Base-by-base conservation (phyloP, 2,888 invertebrate genomes). In the Sarcophaga carnaria region DNA sequence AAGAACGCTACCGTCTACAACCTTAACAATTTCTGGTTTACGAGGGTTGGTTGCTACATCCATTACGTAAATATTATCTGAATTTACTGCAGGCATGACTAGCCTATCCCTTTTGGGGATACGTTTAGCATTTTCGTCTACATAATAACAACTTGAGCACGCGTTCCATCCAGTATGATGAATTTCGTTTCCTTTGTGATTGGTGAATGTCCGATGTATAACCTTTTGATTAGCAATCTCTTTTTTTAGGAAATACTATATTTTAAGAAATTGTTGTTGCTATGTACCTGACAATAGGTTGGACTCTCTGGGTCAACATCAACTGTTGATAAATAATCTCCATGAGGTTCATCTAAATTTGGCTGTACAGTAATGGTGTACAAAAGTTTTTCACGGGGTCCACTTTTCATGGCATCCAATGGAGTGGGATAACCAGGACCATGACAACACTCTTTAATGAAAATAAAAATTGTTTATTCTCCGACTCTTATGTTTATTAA, bases 121-220 rank as follows among this genome's bases (percentile, higher is more conserved):
- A 0, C 82, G 86, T 22, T 90, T 93, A 75, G 94, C 93, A 86
- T 93, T 91, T 60, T 91, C 89, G 63, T 93, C 91, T 12, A 92
- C 89, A 27, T 90, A 87, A 92, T 97, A 95, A 92, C 99, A 99
- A 93, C 98, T 98, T 89, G 98, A 98, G 93, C 99, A 99, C 0
- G 98, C 96, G 92, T 99, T 99, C 99, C 99, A 99, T 0, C 99
- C 99, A 64, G 96, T 96, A 92, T 99, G 99, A 92, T 99, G 99
- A 0, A 99, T 94, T 92, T 99, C 99, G 91, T 99, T 98, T 0
- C 96, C 96, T 4, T 94, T 93, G 87, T 96, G 93, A 11, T 96
- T 96, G 90, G 98, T 96, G 90, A 95, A 95, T 0, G 98, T 95
- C 25, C 98, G 96, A 92, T 97, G 96, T 67, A 99, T 96, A 5